Base-by-base conservation (phyloP, 2,797 vertebrate genomes). In the Schizopygopsis malacanthus region DNA sequence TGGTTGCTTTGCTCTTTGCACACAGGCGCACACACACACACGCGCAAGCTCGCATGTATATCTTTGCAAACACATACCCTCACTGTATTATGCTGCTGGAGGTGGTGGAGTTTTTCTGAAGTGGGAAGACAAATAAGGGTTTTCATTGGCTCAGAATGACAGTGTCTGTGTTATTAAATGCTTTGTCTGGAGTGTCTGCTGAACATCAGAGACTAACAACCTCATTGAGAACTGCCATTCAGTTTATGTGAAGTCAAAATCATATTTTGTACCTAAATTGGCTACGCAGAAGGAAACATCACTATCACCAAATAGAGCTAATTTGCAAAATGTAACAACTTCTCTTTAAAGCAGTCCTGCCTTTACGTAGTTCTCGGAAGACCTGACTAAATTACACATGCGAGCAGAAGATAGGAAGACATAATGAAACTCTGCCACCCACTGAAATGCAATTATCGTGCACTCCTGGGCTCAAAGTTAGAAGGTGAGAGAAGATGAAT, bases 1-100 rank as follows among this genome's bases (percentile, higher is more conserved):
- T 99, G 98, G 96, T 98, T 99, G 98, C 96, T 97, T 95, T 97
- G 96, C 96, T 96, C 96, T 96, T 96, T 96, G 96, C 94, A 94
- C 83, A 37, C 94, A 94, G 95, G 93, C 95, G 47, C 65, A 75
- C 90, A 72, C 87, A 72, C 87, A 72, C 89, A 72, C 89, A n/a
- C 75, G 33, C 63, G 75, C 82, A 80, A 43, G 47, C 75, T 56
- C n/a, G 63, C 88, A 88, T 69, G 72, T 71, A 81, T 69, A 71
- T 72, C 81, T 76, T 79, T 56, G 78, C 79, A 78, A 69, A 79
- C 81, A 88, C 50, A 78, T 87, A 56, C 79, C 72, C 87, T 86
- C 20, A 22, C 80, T 70, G 95, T 94, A 94, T 90, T 37, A 78
- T 82, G 54, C 71, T 54, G 18, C 37, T 37, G 37, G 28, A 70